Base-by-base conservation (phyloP, 2,888 invertebrate genomes). In the Phortica magna region DNA sequence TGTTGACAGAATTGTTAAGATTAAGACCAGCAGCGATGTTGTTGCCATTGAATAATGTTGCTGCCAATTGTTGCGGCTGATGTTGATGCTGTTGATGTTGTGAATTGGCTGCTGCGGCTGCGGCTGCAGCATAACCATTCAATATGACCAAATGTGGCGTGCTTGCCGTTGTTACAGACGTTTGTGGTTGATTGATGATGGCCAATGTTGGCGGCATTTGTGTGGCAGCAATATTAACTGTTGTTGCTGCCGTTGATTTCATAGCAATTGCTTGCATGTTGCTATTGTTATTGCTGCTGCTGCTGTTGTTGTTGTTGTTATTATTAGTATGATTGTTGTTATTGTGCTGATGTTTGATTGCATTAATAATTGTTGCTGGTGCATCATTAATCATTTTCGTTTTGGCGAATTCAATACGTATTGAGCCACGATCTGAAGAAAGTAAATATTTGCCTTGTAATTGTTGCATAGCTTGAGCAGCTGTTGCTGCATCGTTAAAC, bases 381-480 rank as follows among this genome's bases (percentile, higher is more conserved):
- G 83, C 64, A 79, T 92, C 94, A 92, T 94, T 96, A 92, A 98
- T 97, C 98, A 99, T 98, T 95, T 98, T 98, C 93, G 97, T 98
- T 94, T 98, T 97, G 93, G 99, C 99, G 94, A 96, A 99, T 94
- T 99, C 99, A 93, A 99, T 98, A 93, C 98, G 96, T 93, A 99
- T 98, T 92, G 98, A 98, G 89, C 98, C 98, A 92, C 98, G 96
- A 92, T 97, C 97, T 86, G 98, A 98, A 93, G 98, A 98, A 93
- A 98, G 95, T 91, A 98, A 95, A 93, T 97, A 96, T 93, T 97
- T 97, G 92, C 99, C 99, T 93, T 99, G 98, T 90, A 99, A 95
- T 91, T 96, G 95, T 91, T 95, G 95, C 96, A 98, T 95, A 90
- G 98, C 98, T 91, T 96, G 95, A 91, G 96, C 95, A 90, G 99